Evolutionary conservation across 1,140 invertebrate species (phyloP), one percentile per base, ranked within the genome.

Genomic region (Aphelinus certus): DNA sequence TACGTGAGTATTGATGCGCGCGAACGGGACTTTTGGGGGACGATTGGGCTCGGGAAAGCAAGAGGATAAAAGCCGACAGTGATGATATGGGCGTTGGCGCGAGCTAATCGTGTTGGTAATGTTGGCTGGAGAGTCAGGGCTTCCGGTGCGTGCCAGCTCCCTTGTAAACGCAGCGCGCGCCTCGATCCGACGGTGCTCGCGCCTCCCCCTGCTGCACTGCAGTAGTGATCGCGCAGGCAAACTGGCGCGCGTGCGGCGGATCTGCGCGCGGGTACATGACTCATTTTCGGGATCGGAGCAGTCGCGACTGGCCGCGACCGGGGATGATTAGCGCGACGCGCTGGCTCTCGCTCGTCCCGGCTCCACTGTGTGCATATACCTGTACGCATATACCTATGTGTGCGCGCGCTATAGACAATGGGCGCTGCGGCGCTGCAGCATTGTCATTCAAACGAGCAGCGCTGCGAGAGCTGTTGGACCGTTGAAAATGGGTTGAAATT

Each of bases 381-480:
- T 26, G 26, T 26, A 26, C 26, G 26, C 26, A 26, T 26, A 26
- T 26, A 26, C 26, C 26, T 26, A 26, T 26, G 26, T 26, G 26
- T 26, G 26, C 26, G 26, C 26, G 26, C 26, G 26, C 26, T 26
- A 26, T 26, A 26, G 26, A 26, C 26, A 26, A 26, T 26, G 26
- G 26, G 26, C 26, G 26, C 26, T 26, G 26, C 26, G 26, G 26
- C 26, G 26, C 26, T 26, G 64, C 1, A 73, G 71, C 75, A 84
- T 85, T 85, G 83, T 85, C 81, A 85, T 85, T 85, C 83, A 85
- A 86, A 84, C 80, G 77, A 84, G 75, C 81, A 73, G 76, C 73
- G 77, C 68, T 73, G 62, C 74, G 62, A 46, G 56, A 71, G 63
- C 26, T 26, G 79, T 80, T 81, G 77, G 78, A 81, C 83, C 26